Evolutionary conservation across 2,113 vertebrate genomes (phyloP), one percentile per base, ranked within the genome.

Genomic region (Mirza zaza): DNA sequence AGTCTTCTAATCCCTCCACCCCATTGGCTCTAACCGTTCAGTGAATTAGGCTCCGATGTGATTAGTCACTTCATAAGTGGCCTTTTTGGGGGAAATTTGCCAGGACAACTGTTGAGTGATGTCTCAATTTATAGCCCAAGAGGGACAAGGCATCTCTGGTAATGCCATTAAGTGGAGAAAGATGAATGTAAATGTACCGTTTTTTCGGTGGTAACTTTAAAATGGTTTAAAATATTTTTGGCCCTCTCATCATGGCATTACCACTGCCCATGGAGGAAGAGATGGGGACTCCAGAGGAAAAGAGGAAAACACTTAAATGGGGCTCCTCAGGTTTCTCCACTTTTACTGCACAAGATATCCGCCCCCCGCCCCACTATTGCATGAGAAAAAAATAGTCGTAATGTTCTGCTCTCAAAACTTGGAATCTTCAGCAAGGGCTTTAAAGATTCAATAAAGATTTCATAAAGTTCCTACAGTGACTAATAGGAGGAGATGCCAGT

Each of bases 81-180:
- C 76, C 92, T 98, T 98, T 96, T 17, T 87, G 90, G 95, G 95
- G 97, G 90, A 97, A 98, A 97, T 98, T 93, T 97, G 93, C 96
- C 97, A 97, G 96, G 97, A 97, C 96, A 95, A 97, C 97, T 97
- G 97, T 93, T 98, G 97, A 98, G 97, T 97, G 98, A 98, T 98
- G 97, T 98, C 97, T 98, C 97, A 97, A 95, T 97, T 98, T 97
- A 97, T 98, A 89, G 94, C 89, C 89, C 96, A 94, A 92, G n/a
- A 84, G 97, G 97, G 97, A 97, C 94, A 81, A 93, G 67, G 94
- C 93, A 95, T 97, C 95, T 97, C 94, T 97, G 85, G 88, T 73
- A 94, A 97, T 93, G 92, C 94, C 94, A 98, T 98, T 98, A 98
- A 97, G 96, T 23, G 61, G 96, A 91, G 97, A 97, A 90, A 98